Base-by-base conservation (phyloP, 2,113 vertebrate genomes). In the Fregetta grallaria region DNA sequence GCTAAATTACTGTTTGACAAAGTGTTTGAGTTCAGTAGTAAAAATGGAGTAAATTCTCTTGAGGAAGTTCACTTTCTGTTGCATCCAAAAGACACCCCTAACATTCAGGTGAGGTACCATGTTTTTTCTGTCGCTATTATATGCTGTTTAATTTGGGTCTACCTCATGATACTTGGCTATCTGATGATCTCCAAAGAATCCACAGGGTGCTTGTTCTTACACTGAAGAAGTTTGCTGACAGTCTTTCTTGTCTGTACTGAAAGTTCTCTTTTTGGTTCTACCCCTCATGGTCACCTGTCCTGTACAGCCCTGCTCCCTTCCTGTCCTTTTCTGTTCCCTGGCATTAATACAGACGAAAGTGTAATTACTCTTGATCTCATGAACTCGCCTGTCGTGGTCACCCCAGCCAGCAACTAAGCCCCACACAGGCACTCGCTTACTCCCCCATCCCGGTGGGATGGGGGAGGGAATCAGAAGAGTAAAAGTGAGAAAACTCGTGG, bases 51-150 rank as follows among this genome's bases (percentile, higher is more conserved):
- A 11, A 98, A 83, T 38, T 87, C 96, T 53, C 97, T 99, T 67
- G 88, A 98, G 91, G 98, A 98, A 72, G 98, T 99, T 55, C 93
- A 96, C 34, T 97, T 99, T 38, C 45, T 99, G 36, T 90, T 99
- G 88, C 97, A 98, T 88, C 94, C 98, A 5, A 96, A 68, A 62
- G 99, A 99, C 74, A 30, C n/a, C 13, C 42, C 30, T 67, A 99
- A 97, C 59, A 98, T 99, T 77, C 95, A 99, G 98, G 99, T 99
- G 97, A 96, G 77, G 89, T 90, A 19, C n/a, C 26, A 3, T 23
- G 25, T 11, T 73, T 53, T 53, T 92, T 56, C 27, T 86, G 10
- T 89, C 40, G 93, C 20, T 50, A 0, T 59, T 52, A 17, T 20
- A 13, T 61, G 44, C 44, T 70, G 20, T 3, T 73, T 18, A 59